A percentile compares a stretch with the other conserved stretches of the same genome.
Evolutionary conservation across 1,140 invertebrate species (phyloP).

Genomic region (Drosophila littoralis): DNA sequence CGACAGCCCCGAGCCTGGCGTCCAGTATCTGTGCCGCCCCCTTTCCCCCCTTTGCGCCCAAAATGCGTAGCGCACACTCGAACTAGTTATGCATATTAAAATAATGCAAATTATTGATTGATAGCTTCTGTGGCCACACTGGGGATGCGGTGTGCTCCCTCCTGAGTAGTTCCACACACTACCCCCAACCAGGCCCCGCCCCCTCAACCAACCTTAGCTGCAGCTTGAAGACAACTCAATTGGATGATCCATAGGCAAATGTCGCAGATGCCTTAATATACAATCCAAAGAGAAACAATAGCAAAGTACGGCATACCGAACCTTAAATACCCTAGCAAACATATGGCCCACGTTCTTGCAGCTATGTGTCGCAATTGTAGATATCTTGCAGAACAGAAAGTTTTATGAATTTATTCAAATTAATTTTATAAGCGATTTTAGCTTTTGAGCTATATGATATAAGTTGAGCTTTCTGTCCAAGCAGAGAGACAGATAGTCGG

Average conservation of each 20-base stretch:
- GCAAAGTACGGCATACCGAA: too few species aligned
- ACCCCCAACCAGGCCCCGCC: too few species aligned
- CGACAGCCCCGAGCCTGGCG: not conserved
- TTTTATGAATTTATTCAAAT: too few species aligned
- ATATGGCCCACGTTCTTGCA: too few species aligned
- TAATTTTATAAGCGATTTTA: too few species aligned
- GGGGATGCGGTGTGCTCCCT: constrained; percentile 2
- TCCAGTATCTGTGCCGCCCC: constrained; percentile 1
- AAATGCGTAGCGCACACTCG: not conserved
- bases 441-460: too few species aligned
- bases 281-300: too few species aligned
- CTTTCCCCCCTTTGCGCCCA: constrained; percentile 4
- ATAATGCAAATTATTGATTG: constrained; percentile 64
- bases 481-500: too few species aligned
- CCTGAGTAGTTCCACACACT: not conserved
- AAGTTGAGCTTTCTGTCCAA: too few species aligned
- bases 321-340: too few species aligned
- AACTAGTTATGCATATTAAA: constrained; percentile 62
- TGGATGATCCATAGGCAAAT: not conserved
- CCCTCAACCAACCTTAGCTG: not conserved
- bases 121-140: constrained; percentile 14
- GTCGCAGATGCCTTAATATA: not conserved
- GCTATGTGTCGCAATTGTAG: too few species aligned
- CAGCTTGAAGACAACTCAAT: constrained; percentile 4
- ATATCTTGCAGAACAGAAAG: too few species aligned